Conservation (phyloP, 2,113 vertebrate species). For the Macrotis lagotis region DNA sequence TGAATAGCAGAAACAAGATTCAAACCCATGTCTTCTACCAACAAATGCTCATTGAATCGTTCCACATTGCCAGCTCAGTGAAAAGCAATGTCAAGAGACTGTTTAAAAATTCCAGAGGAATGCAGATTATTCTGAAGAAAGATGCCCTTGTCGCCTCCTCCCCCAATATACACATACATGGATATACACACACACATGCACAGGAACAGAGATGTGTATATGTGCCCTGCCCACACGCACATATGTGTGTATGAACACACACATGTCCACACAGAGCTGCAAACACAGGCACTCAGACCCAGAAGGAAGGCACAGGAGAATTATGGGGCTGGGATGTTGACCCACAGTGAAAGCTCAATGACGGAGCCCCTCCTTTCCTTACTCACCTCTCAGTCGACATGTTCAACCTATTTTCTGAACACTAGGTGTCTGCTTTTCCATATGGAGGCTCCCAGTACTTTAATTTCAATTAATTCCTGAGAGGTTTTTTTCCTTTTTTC, state of each 20-base stretch:
- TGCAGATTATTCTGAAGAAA: not conserved
- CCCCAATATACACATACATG: no score
- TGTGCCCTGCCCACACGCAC: no score
- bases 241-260: no score
- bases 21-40: not conserved
- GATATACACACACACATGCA: no score
- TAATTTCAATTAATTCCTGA: not conserved
- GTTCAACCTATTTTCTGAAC: not conserved
- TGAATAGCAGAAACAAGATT: not conserved
- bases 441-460: not conserved
- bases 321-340: not conserved
- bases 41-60: not conserved
- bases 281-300: no score
- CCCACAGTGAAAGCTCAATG: not conserved
- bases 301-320: not conserved
- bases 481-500: not conserved
- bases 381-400: accelerated
- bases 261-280: no score
- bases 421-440: accelerated
- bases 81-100: not conserved
- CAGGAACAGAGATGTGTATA: no score
- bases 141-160: not conserved
- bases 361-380: accelerated
- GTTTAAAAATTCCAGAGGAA: not conserved
- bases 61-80: not conserved